These are phyloP conservation scores for Phodopus roborovskii DNA, from an alignment of 2,113 vertebrate genomes.

Conservation along the genomic window DNA sequence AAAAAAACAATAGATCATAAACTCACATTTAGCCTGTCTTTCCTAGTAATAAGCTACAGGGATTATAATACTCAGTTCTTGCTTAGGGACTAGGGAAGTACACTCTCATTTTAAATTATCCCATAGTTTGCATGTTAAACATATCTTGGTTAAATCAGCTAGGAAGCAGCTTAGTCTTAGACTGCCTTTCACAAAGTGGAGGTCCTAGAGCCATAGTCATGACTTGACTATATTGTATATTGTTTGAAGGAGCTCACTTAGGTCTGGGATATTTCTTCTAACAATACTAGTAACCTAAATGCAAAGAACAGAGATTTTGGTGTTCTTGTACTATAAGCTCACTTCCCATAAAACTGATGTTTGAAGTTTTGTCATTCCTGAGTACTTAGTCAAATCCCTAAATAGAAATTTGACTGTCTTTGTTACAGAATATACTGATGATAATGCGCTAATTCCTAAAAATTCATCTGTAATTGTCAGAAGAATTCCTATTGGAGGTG, in stretches of 20 bases:
- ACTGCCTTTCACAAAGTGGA: not conserved
- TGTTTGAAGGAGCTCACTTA: not conserved
- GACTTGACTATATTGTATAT: not conserved
- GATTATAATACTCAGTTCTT: not conserved
- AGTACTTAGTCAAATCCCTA: slow-evolving; percentile 5
- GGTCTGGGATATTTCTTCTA: not conserved
- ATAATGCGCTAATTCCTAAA: slow-evolving; percentile 94
- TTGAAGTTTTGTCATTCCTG: slow-evolving; percentile 54
- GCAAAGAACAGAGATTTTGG: not conserved
- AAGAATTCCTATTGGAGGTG: slow-evolving; percentile 95
- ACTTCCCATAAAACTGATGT: not conserved
- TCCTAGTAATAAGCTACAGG: not conserved
- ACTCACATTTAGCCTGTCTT: not conserved
- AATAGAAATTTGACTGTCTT: slow-evolving; percentile 64
- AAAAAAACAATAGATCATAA: slow-evolving; percentile 29
- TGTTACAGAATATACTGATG: slow-evolving; percentile 94
- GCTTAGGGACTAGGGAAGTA: not conserved
- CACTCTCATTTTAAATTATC: not conserved
- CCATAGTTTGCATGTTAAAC: not conserved
- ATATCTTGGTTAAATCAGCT: slow-evolving; percentile 36
- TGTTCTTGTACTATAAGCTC: not conserved
- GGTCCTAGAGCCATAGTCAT: not conserved
- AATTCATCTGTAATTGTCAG: slow-evolving; percentile 97
- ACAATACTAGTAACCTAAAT: not conserved
- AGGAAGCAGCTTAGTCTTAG: not conserved